A percentile compares a stretch with the other conserved stretches of the same genome.
Conservation (phyloP, 1,140 invertebrate genomes). For the Drosophila mayri region DNA sequence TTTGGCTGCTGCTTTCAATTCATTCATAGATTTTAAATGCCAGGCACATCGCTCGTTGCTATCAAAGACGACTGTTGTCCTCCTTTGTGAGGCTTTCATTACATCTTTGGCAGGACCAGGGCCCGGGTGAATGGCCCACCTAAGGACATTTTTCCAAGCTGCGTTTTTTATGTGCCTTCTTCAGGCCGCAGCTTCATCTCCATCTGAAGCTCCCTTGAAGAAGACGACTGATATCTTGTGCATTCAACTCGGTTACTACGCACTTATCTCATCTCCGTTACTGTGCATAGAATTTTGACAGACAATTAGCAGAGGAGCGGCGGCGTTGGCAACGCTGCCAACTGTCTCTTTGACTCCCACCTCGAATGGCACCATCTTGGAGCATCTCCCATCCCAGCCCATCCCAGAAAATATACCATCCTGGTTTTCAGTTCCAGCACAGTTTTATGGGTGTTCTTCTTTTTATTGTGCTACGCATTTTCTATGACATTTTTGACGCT, state of each 20-base stretch:
- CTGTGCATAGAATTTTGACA: constrained; percentile 75
- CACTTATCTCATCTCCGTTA: constrained; percentile 77
- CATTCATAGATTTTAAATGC: constrained; percentile 31
- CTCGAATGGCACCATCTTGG: not conserved
- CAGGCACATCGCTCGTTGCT: constrained; percentile 19
- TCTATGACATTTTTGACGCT: constrained; percentile 81
- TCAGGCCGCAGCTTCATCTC: not conserved
- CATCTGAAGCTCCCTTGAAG: not conserved
- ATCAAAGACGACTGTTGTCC: constrained; percentile 28
- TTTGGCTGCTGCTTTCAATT: constrained; percentile 21
- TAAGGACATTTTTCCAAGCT: constrained; percentile 26
- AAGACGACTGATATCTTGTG: constrained; percentile 57
- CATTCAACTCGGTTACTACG: constrained; percentile 70
- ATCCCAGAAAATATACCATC: not conserved
- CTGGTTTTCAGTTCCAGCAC: constrained; percentile 11
- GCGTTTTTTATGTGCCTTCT: constrained; percentile 31
- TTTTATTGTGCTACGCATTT: constrained; percentile 76
- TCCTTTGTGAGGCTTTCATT: constrained; percentile 40
- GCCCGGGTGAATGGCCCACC: constrained; percentile 34
- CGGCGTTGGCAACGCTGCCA: constrained; percentile 66
- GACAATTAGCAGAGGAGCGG: constrained; percentile 74
- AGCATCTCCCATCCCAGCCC: not conserved
- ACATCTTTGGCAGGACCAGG: constrained; percentile 19
- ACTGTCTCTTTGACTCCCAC: constrained; percentile 39
- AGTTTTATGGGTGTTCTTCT: constrained; percentile 73